Conservation (phyloP, 2,797 vertebrate species). For the Propithecus deckenii region DNA sequence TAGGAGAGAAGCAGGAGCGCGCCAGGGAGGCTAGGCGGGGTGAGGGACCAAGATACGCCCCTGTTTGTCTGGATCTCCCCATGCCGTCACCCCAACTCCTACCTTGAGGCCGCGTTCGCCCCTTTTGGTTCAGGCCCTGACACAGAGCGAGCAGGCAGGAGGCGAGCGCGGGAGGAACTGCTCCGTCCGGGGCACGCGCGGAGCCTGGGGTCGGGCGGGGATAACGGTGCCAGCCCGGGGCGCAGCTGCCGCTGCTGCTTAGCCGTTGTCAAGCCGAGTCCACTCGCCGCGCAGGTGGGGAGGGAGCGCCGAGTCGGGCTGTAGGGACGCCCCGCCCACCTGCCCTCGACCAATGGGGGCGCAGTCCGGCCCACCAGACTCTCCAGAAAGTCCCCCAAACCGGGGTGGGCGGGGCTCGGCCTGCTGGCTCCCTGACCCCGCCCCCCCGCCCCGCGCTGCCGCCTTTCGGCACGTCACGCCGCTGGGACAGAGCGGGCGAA, state of each 20-base stretch:
- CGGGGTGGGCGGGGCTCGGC: conserved; percentile 41
- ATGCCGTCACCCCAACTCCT: not conserved
- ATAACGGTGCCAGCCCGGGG: conserved; percentile 60
- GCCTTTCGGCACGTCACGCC: conserved; percentile 41
- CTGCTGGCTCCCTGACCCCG: not conserved
- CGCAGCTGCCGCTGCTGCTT: conserved; percentile 49
- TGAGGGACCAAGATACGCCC: not conserved
- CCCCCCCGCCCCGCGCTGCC: not conserved
- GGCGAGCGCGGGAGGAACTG: not conserved
- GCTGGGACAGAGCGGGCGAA: not conserved
- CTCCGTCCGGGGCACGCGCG: not conserved
- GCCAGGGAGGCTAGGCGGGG: not conserved
- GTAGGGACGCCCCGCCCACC: conserved; percentile 42
- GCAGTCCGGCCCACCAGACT: not conserved
- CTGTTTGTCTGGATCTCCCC: not conserved
- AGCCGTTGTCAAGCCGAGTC: conserved; percentile 55
- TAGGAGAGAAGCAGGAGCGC: not conserved
- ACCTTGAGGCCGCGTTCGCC: conserved; percentile 58
- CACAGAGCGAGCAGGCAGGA: not conserved
- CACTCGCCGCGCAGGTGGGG: conserved; percentile 44
- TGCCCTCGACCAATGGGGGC: conserved; percentile 56
- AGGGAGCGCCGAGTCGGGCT: not conserved
- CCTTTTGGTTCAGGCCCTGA: not conserved
- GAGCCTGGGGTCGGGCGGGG: conserved; percentile 7
- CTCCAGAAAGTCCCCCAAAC: conserved; percentile 28